Evolutionary conservation across 2,888 invertebrate genomes (phyloP).

Genomic region (Coremacera marginata): DNA sequence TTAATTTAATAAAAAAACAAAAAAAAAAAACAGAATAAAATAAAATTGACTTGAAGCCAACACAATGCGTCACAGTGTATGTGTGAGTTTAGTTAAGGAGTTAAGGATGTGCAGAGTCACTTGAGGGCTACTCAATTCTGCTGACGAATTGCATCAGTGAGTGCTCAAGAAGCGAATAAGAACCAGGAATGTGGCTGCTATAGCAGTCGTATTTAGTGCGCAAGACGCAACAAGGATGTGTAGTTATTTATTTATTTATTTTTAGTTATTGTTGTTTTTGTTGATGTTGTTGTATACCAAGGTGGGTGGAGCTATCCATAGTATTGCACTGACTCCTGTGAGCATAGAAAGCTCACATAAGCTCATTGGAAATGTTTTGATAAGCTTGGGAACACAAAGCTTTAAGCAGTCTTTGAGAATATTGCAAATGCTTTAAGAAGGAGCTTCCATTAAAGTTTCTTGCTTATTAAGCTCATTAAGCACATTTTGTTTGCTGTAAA

Average conservation of each 20-base stretch:
- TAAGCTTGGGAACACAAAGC: too few relatives aligned
- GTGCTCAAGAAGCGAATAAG: conserved; percentile 28
- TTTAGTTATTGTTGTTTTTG: too few relatives aligned
- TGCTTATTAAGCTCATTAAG: neutral
- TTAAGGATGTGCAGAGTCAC: conserved; percentile 25
- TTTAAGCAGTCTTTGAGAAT: neutral
- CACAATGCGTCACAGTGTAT: neutral
- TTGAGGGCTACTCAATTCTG: conserved; percentile 12
- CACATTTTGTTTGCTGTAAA: neutral
- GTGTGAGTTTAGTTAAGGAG: neutral
- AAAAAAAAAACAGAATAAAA: neutral
- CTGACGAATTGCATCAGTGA: conserved; percentile 37
- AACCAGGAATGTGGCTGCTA: neutral
- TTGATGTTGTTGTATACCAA: neutral
- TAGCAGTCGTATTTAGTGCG: neutral
- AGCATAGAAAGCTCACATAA: too few relatives aligned
- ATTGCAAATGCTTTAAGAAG: neutral
- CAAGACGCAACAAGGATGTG: neutral
- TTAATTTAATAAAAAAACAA: neutral
- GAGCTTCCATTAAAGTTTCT: neutral
- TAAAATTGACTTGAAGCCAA: neutral
- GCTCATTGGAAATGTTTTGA: too few relatives aligned
- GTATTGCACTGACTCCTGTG: neutral
- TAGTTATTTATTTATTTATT: neutral
- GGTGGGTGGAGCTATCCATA: conserved; percentile 7